A percentile compares a stretch with the other conserved stretches of the same genome.
phyloP scores from a whole-genome alignment of 2,797 vertebrate species.

The Cryptoprocta ferox region DNA sequence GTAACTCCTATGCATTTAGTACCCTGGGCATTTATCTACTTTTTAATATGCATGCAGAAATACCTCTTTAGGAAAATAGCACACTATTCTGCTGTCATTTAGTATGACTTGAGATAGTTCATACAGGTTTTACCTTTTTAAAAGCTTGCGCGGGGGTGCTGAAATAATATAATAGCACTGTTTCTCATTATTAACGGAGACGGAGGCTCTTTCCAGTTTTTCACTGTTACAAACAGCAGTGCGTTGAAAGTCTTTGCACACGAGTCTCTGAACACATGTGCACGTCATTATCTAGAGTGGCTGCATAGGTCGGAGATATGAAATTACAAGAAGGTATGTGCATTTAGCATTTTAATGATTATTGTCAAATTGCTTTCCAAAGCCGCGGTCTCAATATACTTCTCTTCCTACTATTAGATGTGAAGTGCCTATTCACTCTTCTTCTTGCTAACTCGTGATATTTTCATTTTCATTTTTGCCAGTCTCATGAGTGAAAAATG shows the following conservation, averaged over 20 bases:
- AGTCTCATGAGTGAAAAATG: slow-evolving; percentile 26
- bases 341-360: slow-evolving; percentile 19
- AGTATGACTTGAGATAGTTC: neutral
- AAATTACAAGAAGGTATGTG: slow-evolving; percentile 24
- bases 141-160: neutral
- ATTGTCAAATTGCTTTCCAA: slow-evolving; percentile 27
- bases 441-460: neutral
- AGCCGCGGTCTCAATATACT: neutral
- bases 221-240: neutral
- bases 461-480: slow-evolving; percentile 7
- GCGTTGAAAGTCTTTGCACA: neutral
- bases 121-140: slow-evolving; percentile 30
- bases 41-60: neutral
- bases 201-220: slow-evolving; percentile 3
- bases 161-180: neutral
- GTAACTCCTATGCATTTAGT: neutral
- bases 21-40: neutral
- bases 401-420: neutral
- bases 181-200: neutral
- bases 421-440: neutral
- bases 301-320: neutral
- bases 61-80: neutral
- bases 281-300: slow-evolving; percentile 6
- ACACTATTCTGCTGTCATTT: neutral
- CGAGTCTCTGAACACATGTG: neutral